These are phyloP conservation scores for Megamerina dolium DNA, from an alignment of 2,888 invertebrate genomes.

Conservation along the genomic window DNA sequence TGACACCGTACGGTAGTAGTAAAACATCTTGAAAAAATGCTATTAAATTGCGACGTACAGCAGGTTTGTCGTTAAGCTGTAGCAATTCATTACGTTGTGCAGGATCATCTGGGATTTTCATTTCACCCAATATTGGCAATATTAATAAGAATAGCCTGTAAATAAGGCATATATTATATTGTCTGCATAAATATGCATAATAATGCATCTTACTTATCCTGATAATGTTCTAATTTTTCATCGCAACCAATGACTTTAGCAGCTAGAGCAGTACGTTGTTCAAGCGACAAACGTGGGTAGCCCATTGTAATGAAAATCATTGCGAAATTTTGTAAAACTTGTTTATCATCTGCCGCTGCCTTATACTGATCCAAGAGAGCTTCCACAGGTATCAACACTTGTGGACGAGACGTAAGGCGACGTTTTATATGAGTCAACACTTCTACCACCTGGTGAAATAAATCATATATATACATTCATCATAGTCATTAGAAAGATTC, in stretches of 20 bases:
- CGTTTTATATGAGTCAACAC: constrained; percentile 86
- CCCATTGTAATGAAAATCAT: constrained; percentile 92
- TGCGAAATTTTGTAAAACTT: constrained; percentile 82
- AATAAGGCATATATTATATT: neutral
- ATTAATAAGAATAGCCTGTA: constrained; percentile 72
- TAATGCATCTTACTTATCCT: constrained; percentile 61
- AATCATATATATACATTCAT: neutral
- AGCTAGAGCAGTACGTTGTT: constrained; percentile 68
- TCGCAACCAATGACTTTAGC: constrained; percentile 72
- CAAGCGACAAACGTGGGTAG: constrained; percentile 71
- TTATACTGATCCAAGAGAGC: constrained; percentile 74
- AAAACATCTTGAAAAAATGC: constrained; percentile 77
- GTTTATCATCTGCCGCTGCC: too few relatives aligned
- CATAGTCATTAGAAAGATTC: constrained; percentile 1
- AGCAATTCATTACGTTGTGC: constrained; percentile 59
- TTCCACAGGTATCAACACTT: constrained; percentile 81
- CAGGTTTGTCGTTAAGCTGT: constrained; percentile 68
- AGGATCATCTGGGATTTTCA: constrained; percentile 58
- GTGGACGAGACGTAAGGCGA: constrained; percentile 75
- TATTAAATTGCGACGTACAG: constrained; percentile 52
- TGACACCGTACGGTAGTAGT: constrained; percentile 62
- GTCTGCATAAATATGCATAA: neutral
- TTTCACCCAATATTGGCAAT: constrained; percentile 70
- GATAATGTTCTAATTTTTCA: constrained; percentile 74
- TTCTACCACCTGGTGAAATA: constrained; percentile 71